Evolutionary conservation across 2,888 invertebrate species (phyloP), one percentile per base, ranked within the genome.

Genomic region (Bombylius major): DNA sequence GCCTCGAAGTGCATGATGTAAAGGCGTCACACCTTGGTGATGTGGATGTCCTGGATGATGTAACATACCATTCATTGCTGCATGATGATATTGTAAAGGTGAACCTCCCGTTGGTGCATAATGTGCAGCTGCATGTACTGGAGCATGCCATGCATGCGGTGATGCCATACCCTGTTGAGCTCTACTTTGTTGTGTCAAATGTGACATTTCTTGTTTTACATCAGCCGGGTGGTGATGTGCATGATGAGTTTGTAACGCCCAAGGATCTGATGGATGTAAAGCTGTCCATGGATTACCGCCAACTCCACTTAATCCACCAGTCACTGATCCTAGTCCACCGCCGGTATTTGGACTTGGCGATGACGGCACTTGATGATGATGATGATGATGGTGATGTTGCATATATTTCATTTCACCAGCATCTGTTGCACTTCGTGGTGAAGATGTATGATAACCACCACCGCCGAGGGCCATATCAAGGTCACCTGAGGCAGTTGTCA

Each of bases 321-420:
- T 58, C 33, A 58, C 61, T 14, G 59, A 58, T 12, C 66, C 78
- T 64, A 78, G 78, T 61, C 79, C 79, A 34, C 68, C 70, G 58
- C 72, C 72, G 65, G 81, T 76, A 67, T 82, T 77, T 65, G 76
- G 71, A 67, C 84, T 83, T 60, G 84, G 84, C 66, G 84, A 83
- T 61, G 82, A 80, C 59, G 83, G 78, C 76, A 83, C 77, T 70
- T 82, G 81, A 65, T 82, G 83, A 70, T 89, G 84, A 71, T 88
- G 87, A 75, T 89, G 83, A 76, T 88, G 89, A 75, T 91, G 92
- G 74, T 87, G 87, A 63, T 85, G 84, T 65, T 86, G 85, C 81
- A 89, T 83, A 76, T 95, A 95, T 78, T 95, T 95, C 92, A 95
- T 92, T 77, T 95, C 95, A 69, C 87, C 87, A 69, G 88, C 88